phyloP scores from a whole-genome alignment of 2,888 invertebrate species.

The Drosophila antonietae region DNA sequence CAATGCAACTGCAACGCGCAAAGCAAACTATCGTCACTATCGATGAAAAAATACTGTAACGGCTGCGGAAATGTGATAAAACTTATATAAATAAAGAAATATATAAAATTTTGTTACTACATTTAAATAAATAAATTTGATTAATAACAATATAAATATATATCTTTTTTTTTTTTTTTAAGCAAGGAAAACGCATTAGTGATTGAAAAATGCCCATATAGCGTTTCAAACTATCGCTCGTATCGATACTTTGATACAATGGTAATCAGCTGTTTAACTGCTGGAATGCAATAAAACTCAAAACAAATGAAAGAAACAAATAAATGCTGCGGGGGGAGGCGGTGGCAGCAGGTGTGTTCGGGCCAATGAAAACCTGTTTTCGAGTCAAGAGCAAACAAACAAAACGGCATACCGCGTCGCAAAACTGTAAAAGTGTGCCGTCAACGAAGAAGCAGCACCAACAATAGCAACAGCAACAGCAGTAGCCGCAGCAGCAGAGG shows the following conservation, averaged over 20 bases:
- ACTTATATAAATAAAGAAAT: neutral
- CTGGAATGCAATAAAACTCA: constrained; percentile 26
- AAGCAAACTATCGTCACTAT: neutral
- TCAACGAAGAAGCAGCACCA: constrained; percentile 40
- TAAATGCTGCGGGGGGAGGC: constrained; percentile 21
- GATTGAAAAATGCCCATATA: neutral
- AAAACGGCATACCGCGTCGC: constrained; percentile 51
- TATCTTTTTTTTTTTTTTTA: too few relatives aligned
- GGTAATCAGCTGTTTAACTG: constrained; percentile 37
- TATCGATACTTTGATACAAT: constrained; percentile 27
- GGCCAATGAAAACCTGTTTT: constrained; percentile 48
- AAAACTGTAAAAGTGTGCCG: constrained; percentile 73
- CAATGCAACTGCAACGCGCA: neutral
- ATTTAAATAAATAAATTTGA: neutral
- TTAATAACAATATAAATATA: neutral
- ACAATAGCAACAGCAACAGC: constrained; percentile 30
- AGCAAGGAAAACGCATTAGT: neutral
- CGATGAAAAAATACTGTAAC: neutral
- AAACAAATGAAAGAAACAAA: constrained; percentile 38
- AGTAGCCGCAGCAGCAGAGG: constrained; percentile 23
- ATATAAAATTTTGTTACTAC: neutral
- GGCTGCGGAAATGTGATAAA: neutral
- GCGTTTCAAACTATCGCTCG: neutral
- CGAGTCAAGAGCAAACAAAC: constrained; percentile 69
- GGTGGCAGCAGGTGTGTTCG: constrained; percentile 23